Conservation (phyloP, 1,140 invertebrate genomes). For the Pseudoatta argentina region DNA sequence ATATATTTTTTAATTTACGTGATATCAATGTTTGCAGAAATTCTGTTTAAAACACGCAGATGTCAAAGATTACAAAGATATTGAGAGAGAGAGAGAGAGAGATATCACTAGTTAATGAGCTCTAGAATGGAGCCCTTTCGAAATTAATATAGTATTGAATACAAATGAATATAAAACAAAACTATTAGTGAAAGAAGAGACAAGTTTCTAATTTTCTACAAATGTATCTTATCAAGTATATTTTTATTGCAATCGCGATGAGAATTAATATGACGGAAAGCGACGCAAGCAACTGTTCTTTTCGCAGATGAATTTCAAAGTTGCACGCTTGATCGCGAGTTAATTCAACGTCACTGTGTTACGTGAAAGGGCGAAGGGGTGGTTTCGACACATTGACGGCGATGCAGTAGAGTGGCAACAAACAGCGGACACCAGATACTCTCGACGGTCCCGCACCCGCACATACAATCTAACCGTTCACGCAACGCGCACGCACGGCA, state of each 20-base stretch:
- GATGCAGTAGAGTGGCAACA: conserved; percentile 59
- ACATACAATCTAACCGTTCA: background rate
- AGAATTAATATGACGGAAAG: background rate
- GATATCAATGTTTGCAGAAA: background rate
- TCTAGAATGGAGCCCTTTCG: no score
- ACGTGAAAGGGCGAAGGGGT: conserved; percentile 68
- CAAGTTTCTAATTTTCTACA: background rate
- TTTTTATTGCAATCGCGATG: background rate
- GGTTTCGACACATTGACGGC: conserved; percentile 71
- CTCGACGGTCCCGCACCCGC: conserved; percentile 71
- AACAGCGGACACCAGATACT: conserved; percentile 80
- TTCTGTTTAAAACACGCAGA: background rate
- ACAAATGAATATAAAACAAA: no score
- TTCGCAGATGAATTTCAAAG: conserved; percentile 5
- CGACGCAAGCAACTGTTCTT: background rate
- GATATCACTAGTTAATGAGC: no score
- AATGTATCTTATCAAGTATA: background rate
- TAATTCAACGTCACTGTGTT: conserved; percentile 41
- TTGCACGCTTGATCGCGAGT: conserved; percentile 45
- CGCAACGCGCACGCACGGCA: background rate
- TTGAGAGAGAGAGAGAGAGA: background rate
- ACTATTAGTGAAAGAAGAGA: background rate
- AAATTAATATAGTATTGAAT: no score
- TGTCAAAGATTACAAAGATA: background rate
- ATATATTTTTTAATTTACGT: background rate